phyloP scores from a whole-genome alignment of 2,888 invertebrate species.

The Creontiades dilutus region DNA sequence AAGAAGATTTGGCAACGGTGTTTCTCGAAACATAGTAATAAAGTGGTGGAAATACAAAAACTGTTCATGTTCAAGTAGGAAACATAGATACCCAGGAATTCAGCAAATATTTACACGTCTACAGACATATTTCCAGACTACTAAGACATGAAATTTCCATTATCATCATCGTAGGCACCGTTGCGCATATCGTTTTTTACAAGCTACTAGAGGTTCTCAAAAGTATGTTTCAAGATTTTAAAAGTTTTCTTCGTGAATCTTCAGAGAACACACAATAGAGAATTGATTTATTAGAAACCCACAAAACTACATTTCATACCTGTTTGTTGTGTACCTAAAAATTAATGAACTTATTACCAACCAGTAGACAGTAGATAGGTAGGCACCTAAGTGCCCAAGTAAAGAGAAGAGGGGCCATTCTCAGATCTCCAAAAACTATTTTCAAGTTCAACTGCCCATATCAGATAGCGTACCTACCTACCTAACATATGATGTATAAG shows the following conservation, averaged over 20 bases:
- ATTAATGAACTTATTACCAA: no score
- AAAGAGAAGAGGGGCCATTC: neutral
- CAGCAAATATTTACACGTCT: neutral
- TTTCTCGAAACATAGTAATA: conserved; percentile 29
- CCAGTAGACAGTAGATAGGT: no score
- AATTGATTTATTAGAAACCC: no score
- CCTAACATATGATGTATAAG: neutral
- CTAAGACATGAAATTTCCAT: neutral
- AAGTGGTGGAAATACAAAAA: neutral
- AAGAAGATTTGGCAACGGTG: conserved; percentile 51
- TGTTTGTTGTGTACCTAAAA: no score
- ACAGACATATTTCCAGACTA: neutral
- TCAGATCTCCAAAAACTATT: neutral
- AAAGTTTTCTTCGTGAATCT: neutral
- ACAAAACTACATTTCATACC: no score
- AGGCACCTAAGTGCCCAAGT: neutral
- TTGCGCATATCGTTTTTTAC: neutral
- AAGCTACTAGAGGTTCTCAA: neutral
- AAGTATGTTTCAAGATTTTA: neutral
- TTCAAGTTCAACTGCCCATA: neutral
- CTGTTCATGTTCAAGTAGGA: conserved; percentile 38
- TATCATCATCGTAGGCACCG: conserved; percentile 19
- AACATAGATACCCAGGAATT: neutral
- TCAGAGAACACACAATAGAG: no score
- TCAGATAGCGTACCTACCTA: no score